Percentiles rank a stretch among this genome's conserved stretches.
Conservation (phyloP, 2,888 invertebrate species). For the Hofmannophila pseudospretella region DNA sequence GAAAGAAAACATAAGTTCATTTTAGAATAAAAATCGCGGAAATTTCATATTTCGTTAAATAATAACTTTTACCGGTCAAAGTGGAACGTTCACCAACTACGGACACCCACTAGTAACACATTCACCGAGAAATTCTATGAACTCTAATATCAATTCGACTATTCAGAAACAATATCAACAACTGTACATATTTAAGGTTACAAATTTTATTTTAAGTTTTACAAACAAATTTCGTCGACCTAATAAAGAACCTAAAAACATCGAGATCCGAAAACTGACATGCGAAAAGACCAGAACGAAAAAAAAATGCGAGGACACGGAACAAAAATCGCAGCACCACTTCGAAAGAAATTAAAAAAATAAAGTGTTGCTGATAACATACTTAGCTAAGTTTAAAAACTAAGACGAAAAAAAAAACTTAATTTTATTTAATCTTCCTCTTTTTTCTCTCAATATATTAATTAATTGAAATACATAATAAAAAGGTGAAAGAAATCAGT, state of each 20-base stretch:
- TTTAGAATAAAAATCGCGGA: too few species aligned
- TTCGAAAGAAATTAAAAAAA: not conserved
- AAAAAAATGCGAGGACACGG: not conserved
- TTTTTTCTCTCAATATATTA: slow-evolving; percentile 4
- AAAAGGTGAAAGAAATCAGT: slow-evolving; percentile 9
- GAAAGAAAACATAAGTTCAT: too few species aligned
- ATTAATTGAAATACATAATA: not conserved
- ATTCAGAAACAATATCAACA: slow-evolving; percentile 29
- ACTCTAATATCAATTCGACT: slow-evolving; percentile 29
- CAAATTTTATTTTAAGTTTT: not conserved
- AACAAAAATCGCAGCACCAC: slow-evolving; percentile 1
- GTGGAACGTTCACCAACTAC: too few species aligned
- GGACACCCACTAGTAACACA: too few species aligned
- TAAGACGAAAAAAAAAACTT: slow-evolving; percentile 19
- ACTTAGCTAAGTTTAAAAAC: too few species aligned
- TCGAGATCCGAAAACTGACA: slow-evolving; percentile 4
- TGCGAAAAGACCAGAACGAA: not conserved
- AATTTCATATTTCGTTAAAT: too few species aligned
- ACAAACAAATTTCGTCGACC: not conserved
- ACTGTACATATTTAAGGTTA: slow-evolving; percentile 25
- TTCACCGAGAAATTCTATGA: slow-evolving; percentile 9
- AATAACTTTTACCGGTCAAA: too few species aligned
- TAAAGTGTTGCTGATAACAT: slow-evolving; percentile 15
- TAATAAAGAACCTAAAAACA: not conserved
- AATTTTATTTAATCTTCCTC: slow-evolving; percentile 5